phyloP scores from a whole-genome alignment of 2,113 vertebrate genomes.

The Aegypius monachus region DNA sequence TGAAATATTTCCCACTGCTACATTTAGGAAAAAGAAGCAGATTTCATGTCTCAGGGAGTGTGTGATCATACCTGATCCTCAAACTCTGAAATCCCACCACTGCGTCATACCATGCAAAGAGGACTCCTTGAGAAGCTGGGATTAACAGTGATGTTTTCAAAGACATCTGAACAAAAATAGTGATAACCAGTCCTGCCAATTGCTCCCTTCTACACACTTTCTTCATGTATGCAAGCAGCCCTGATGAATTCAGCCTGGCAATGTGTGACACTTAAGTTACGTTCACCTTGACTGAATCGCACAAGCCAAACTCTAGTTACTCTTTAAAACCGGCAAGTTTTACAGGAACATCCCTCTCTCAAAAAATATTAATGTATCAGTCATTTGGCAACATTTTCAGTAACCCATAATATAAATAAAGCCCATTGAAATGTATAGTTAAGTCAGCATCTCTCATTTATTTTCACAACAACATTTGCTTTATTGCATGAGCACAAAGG shows the following conservation, averaged over 20 bases:
- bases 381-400: neutral
- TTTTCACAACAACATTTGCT: conserved; percentile 3
- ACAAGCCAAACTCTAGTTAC: neutral
- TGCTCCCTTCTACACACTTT: neutral
- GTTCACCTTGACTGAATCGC: neutral
- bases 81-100: neutral
- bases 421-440: neutral
- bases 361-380: neutral
- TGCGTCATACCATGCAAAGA: neutral
- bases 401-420: neutral
- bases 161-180: neutral
- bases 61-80: neutral
- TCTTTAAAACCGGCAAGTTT: neutral
- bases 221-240: neutral
- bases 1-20: neutral
- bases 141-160: neutral
- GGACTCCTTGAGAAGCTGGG: neutral
- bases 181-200: neutral
- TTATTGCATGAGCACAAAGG: neutral
- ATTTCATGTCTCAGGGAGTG: neutral
- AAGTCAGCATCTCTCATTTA: neutral
- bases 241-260: neutral
- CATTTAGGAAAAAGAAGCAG: neutral
- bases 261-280: neutral
- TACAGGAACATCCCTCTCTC: neutral